Evolutionary conservation across 30 jellyfish, hydroid and myxozoan genomes (phyloP).

Genomic region (Aurelia sp.): DNA sequence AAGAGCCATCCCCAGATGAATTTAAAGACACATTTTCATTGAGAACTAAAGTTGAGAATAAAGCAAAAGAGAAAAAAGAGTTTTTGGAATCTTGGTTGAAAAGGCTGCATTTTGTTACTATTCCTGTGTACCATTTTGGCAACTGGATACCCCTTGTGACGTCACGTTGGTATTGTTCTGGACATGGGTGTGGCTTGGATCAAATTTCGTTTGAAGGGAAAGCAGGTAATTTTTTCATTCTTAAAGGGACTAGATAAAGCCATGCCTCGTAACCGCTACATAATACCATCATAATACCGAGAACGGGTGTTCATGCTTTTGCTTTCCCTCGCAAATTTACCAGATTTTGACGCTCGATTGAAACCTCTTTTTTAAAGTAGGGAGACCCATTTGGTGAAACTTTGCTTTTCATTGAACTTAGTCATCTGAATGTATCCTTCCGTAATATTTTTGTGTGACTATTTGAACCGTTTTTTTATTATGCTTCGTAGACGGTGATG

Average conservation of each 20-base stretch:
- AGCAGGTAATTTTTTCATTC: constrained; percentile 56
- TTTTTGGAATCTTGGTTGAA: constrained; percentile 74
- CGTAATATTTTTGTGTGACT: no score
- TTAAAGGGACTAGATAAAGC: no score
- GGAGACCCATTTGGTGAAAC: no score
- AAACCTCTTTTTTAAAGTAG: no score
- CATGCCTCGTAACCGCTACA: no score
- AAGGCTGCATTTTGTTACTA: constrained; percentile 92
- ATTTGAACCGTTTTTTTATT: no score
- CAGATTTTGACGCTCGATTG: no score
- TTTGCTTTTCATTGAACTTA: no score
- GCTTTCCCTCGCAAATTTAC: no score
- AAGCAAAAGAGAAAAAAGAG: constrained; percentile 18
- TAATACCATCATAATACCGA: no score
- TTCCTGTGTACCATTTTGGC: constrained; percentile 86
- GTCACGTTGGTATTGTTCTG: constrained; percentile 98
- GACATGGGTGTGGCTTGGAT: constrained; percentile 99
- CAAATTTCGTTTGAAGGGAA: constrained; percentile 89
- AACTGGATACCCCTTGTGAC: constrained; percentile 95
- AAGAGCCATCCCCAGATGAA: not conserved
- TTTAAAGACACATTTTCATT: not conserved
- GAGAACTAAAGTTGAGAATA: constrained; percentile 19
- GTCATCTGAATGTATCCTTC: no score
- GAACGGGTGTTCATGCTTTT: no score
- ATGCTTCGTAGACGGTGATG: constrained; percentile 73